Evolutionary conservation across 2,113 vertebrate genomes (phyloP), one percentile per base, ranked within the genome.

Genomic region (Panthera uncia): DNA sequence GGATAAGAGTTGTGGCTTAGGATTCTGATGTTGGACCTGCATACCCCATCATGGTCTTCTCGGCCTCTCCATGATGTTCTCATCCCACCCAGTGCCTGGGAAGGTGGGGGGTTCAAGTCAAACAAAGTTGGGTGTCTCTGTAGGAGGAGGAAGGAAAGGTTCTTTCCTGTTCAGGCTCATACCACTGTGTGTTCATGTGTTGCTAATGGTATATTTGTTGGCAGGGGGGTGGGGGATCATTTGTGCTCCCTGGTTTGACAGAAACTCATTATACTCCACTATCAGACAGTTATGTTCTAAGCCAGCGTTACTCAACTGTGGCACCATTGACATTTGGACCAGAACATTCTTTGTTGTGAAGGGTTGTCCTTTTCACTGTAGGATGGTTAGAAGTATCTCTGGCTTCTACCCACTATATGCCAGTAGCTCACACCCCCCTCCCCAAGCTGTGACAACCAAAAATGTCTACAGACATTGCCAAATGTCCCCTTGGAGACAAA

Each of bases 101-200:
- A 78, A 48, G 41, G 6, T 11, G 52, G 6, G 33, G 25, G 7
- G 29, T 16, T 50, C 50, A 11, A 7, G 27, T 15, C 65, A 50
- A 23, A 14, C 38, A 50, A 29, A 31, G 11, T 27, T 68, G 7
- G 45, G 45, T 63, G 23, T 29, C 31, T 29, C 16, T 29, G 4
- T 15, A 0, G 45, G 6, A 10, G 79, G 38, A 52, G 25, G 71
- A 63, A 74, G 50, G 5, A 8, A 57, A 50, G 19, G 19, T 33
- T 16, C 16, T 68, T 55, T 55, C 21, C 74, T 48, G 50, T 13
- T n/a, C 33, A 33, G 71, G n/a, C 9, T 8, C 5, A 10, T 1
- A 63, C 31, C 0, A 0, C 7, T 0, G 10, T 8, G 9, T 13
- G 14, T 29, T 27, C 3, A 0, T 5, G 4, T 61, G 36, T 87